Evolutionary conservation across 35 echinoderm and acorn worm species (phyloP).

Genomic region (Heliocidaris erythrogramma): DNA sequence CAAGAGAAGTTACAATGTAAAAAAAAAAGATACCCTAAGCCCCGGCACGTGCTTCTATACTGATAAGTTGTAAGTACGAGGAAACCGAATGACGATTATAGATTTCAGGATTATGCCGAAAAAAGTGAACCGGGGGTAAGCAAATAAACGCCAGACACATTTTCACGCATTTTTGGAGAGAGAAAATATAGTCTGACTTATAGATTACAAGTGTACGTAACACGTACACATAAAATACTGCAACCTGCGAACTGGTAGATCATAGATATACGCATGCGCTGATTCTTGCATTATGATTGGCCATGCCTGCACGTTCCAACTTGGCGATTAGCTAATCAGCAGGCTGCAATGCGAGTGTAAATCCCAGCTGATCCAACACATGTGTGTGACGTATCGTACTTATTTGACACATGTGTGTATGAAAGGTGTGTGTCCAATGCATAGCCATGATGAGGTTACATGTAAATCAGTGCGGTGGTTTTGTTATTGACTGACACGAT

Average conservation of each 20-base stretch:
- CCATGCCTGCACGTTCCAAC: neutral
- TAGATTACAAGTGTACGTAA: no score
- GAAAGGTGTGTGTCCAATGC: neutral
- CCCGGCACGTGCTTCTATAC: neutral
- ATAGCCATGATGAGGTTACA: neutral
- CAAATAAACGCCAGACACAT: neutral
- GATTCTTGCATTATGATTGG: neutral
- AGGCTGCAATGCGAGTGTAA: neutral
- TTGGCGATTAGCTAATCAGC: neutral
- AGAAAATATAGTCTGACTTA: neutral
- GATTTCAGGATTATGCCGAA: neutral
- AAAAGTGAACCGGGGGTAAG: neutral
- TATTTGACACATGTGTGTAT: neutral
- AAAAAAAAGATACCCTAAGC: neutral
- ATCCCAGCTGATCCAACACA: neutral
- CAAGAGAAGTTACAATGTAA: no score
- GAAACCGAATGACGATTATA: neutral
- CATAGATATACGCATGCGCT: neutral
- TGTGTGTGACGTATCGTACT: neutral
- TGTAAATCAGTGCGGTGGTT: neutral
- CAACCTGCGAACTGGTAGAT: neutral
- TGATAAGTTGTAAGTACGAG: constrained; percentile 4
- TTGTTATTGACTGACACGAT: neutral
- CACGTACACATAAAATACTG: neutral
- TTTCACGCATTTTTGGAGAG: neutral